Evolutionary conservation across 2,888 invertebrate species (phyloP), one percentile per base, ranked within the genome.

Genomic region (Drosophila neoperkinsi): DNA sequence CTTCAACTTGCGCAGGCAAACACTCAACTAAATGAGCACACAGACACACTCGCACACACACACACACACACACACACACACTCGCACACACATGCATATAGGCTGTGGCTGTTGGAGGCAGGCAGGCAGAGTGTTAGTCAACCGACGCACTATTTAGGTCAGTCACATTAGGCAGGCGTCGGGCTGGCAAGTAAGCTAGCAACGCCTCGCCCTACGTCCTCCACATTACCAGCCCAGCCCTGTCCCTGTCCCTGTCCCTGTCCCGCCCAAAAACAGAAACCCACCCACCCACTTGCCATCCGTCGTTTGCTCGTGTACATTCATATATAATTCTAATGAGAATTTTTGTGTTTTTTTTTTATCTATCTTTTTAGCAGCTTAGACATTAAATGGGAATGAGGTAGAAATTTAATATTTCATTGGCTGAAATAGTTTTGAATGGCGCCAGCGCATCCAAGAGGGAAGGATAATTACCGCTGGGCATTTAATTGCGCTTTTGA

Each of bases 101-200:
- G 11, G 69, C 25, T 13, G 51, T 21, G 68, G 67, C 55, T 67
- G 68, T 50, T 67, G 52, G 38, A 36, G 62, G 60, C 43, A 67
- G 38, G 60, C 53, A 61, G 38, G 46, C 33, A 59, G 72, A 77
- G 77, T 78, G 62, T 77, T 79, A 77, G 61, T 77, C 86, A 80
- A 79, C 65, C 77, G 79, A 62, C 75, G 66, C 81, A 83, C 90
- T 90, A 90, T 90, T 90, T 90, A 90, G 90, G 90, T 91, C 90
- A 90, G 88, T 90, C 91, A 91, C 91, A 88, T 90, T 90, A 90
- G 79, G 80, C 72, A 76, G 80, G 88, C 84, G 84, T 79, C 79
- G 60, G 64, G 56, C 73, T 82, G 82, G 71, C 70, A 77, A 73
- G 73, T 63, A 65, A 67, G 56, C 60, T 55, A 59, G 71, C 68